These are phyloP conservation scores for Tryphoninae sp. DNA, from an alignment of 2,888 invertebrate species.

Conservation along the genomic window DNA sequence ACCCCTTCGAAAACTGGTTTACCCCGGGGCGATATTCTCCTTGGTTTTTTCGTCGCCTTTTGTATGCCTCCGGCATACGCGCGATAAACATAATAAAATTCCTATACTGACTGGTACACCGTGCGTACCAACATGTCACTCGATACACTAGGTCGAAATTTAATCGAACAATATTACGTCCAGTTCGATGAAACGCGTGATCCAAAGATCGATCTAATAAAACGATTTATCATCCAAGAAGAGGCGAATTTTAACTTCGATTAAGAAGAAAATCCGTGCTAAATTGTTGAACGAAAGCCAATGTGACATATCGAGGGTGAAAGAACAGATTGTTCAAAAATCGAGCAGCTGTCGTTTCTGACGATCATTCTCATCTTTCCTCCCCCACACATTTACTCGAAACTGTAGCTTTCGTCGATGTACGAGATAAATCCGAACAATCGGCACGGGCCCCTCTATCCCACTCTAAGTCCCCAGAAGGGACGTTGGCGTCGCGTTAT, in stretches of 20 bases:
- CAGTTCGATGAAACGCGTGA: neutral
- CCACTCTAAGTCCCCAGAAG: slow-evolving; percentile 12
- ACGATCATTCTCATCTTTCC: slow-evolving; percentile 41
- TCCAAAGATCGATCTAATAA: neutral
- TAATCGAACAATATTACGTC: slow-evolving; percentile 12
- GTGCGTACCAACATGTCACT: neutral
- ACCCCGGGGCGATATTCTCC: slow-evolving; percentile 51
- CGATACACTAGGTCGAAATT: slow-evolving; percentile 26
- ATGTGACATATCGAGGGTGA: neutral
- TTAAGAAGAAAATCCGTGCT: neutral
- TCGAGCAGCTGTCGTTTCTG: slow-evolving; percentile 26
- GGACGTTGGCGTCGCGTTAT: slow-evolving; percentile 51
- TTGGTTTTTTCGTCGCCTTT: slow-evolving; percentile 56
- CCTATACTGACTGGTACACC: neutral
- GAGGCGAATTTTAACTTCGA: no score
- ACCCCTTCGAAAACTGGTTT: slow-evolving; percentile 66
- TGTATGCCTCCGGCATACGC: slow-evolving; percentile 61
- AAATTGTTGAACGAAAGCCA: neutral
- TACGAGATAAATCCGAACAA: slow-evolving; percentile 37
- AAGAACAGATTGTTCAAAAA: neutral
- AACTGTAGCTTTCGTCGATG: slow-evolving; percentile 26
- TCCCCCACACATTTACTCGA: slow-evolving; percentile 1
- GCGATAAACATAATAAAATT: slow-evolving; percentile 60
- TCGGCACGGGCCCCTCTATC: neutral
- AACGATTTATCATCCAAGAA: neutral